Conservation (phyloP, 1,140 invertebrate species). For the Daktulosphaira vitifoliae region DNA sequence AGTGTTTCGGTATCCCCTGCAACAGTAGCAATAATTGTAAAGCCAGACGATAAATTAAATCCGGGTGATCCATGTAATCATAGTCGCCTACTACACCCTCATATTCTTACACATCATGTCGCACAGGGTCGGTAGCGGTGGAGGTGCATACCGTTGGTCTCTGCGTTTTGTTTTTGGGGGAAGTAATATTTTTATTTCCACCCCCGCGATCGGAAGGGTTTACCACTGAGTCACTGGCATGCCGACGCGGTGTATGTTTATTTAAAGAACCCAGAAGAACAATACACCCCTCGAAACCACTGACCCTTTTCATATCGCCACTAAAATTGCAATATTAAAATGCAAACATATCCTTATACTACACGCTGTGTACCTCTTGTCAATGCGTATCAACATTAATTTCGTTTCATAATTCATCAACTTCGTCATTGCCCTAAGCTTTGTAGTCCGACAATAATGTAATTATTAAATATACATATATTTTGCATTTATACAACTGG, state of each 20-base stretch:
- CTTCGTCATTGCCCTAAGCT: background rate
- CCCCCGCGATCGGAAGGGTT: conserved; percentile 22
- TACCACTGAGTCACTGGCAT: conserved; percentile 22
- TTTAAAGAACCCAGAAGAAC: conserved; percentile 23
- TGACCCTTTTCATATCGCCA: background rate
- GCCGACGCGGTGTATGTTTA: conserved; percentile 8
- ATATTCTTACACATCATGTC: background rate
- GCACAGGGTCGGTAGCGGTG: background rate
- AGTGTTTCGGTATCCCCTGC: background rate
- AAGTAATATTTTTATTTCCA: conserved; percentile 15
- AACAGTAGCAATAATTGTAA: conserved; percentile 23
- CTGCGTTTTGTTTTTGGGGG: conserved; percentile 15
- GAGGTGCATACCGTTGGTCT: conserved; percentile 8
- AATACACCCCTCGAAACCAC: background rate
- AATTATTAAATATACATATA: no score
- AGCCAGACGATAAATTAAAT: conserved; percentile 32
- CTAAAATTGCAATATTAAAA: conserved; percentile 8
- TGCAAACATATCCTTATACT: background rate
- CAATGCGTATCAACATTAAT: conserved; percentile 11
- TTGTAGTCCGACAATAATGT: no score
- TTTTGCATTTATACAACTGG: no score
- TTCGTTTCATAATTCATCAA: conserved; percentile 10
- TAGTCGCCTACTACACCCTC: background rate
- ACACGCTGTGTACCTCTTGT: background rate
- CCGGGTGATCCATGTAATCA: conserved; percentile 28